Conservation (phyloP, 2,888 invertebrate species). For the Lypha dubia region DNA sequence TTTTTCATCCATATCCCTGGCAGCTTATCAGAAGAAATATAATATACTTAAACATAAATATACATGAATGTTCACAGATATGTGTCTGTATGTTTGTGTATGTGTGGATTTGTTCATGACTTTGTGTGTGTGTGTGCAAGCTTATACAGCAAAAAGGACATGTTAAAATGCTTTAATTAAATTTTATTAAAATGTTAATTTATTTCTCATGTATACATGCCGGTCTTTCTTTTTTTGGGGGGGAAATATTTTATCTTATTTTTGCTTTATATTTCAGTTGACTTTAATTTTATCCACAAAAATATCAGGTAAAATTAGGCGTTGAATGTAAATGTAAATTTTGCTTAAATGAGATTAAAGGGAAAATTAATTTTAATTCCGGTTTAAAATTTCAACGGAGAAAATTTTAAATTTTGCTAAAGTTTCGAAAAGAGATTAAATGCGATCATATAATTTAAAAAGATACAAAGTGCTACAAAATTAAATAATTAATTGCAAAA, state of each 20-base stretch:
- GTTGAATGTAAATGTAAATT: neutral
- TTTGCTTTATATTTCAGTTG: neutral
- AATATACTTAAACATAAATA: conserved; percentile 33
- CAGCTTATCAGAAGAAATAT: conserved; percentile 68
- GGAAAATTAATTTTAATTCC: conserved; percentile 10
- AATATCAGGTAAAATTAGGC: conserved; percentile 32
- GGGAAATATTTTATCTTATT: conserved; percentile 7
- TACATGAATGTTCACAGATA: neutral
- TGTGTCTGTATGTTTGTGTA: neutral
- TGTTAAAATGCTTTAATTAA: conserved; percentile 71
- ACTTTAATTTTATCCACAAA: conserved; percentile 20
- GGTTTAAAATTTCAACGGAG: neutral
- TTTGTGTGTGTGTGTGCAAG: conserved; percentile 19
- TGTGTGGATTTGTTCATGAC: neutral
- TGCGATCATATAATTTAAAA: neutral
- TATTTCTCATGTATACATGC: conserved; percentile 35
- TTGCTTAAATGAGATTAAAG: conserved; percentile 41
- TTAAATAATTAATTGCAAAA: conserved; percentile 8
- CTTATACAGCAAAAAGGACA: conserved; percentile 57
- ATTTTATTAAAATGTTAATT: conserved; percentile 71
- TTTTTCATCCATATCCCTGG: conserved; percentile 63
- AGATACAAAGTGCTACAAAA: neutral
- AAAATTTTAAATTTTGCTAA: neutral
- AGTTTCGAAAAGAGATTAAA: neutral
- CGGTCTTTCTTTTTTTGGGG: conserved; percentile 2